phyloP scores from a whole-genome alignment of 1,140 invertebrate species.

The Chironomus tepperi region DNA sequence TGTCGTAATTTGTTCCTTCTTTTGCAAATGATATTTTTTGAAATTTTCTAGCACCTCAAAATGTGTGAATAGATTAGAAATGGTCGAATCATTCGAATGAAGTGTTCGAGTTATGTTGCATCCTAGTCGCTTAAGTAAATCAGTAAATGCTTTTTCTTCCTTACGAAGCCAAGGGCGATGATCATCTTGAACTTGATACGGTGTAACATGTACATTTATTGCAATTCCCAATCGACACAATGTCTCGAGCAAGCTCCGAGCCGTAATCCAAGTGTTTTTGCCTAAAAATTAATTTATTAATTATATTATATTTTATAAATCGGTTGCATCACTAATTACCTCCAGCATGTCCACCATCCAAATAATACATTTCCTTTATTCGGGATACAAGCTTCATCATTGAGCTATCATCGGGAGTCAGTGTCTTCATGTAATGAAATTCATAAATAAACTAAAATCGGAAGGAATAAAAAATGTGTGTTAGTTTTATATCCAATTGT shows the following conservation, averaged over 20 bases:
- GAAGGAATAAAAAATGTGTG: background rate
- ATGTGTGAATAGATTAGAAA: slow-evolving; percentile 54
- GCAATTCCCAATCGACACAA: slow-evolving; percentile 59
- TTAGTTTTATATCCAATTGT: slow-evolving; percentile 19
- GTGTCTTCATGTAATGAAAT: slow-evolving; percentile 60
- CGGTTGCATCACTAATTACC: slow-evolving; percentile 34
- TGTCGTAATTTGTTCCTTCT: background rate
- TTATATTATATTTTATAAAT: background rate
- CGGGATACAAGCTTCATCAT: slow-evolving; percentile 50
- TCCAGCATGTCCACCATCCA: slow-evolving; percentile 79
- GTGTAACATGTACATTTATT: slow-evolving; percentile 69
- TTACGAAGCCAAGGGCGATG: slow-evolving; percentile 69
- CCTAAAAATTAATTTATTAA: too few relatives aligned
- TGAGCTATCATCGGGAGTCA: slow-evolving; percentile 49
- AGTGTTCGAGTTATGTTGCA: slow-evolving; percentile 50
- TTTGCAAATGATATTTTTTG: slow-evolving; percentile 32
- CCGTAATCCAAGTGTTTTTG: slow-evolving; percentile 77
- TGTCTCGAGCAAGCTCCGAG: slow-evolving; percentile 56
- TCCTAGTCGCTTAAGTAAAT: slow-evolving; percentile 53
- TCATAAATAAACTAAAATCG: slow-evolving; percentile 59
- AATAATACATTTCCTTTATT: slow-evolving; percentile 70
- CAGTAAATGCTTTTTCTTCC: slow-evolving; percentile 68
- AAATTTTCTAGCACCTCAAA: slow-evolving; percentile 58
- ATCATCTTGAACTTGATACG: slow-evolving; percentile 70
- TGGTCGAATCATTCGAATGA: slow-evolving; percentile 53